Base-by-base conservation (phyloP, 1,140 invertebrate genomes). In the Danaus plexippus region DNA sequence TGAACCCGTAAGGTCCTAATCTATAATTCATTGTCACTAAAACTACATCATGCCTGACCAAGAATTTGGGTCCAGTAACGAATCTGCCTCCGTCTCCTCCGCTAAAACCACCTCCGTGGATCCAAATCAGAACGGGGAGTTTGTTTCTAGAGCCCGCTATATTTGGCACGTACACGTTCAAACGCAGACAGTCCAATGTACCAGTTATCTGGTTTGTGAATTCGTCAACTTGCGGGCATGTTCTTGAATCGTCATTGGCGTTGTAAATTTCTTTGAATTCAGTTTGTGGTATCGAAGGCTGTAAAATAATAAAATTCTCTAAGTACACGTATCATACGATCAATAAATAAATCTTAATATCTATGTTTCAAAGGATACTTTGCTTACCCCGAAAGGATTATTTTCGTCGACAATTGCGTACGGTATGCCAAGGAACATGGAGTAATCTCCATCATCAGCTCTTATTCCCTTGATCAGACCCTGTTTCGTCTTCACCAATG, bases 101-200 rank as follows among this genome's bases (percentile, higher is more conserved):
- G 4, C 77, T 67, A 64, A 92, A 92, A 41, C 77, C 89, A 15
- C 94, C 93, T 5, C 93, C 93, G 71, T 93, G 90, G 18, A 95
- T 90, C 79, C 88, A 94, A 3, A 94, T 88, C 76, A 94, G 87
- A 0, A 94, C 92, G 0, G 93, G 90, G 4, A 74, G 49, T 52
- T 52, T 64, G 10, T 73, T 72, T 48, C 52, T 43, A 1, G 55
- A 22, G 2, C 49, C 63, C 9, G 69, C 71, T 11, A 52, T 53
- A 41, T 71, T 66, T 1, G 81, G 79, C 0, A 71, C 76, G 48
- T 72, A 80, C 3, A 85, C 66, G 51, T 82, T 85, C n/a, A 82
- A 13, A 51, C 66, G 72, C 0, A 85, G 68, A 47, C 78, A 80
- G 47, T 76, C 69, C 5, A 73, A 40, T 8, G 47, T 51, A 9